Conservation (phyloP, 1,140 invertebrate genomes). For the Apolygus lucorum region DNA sequence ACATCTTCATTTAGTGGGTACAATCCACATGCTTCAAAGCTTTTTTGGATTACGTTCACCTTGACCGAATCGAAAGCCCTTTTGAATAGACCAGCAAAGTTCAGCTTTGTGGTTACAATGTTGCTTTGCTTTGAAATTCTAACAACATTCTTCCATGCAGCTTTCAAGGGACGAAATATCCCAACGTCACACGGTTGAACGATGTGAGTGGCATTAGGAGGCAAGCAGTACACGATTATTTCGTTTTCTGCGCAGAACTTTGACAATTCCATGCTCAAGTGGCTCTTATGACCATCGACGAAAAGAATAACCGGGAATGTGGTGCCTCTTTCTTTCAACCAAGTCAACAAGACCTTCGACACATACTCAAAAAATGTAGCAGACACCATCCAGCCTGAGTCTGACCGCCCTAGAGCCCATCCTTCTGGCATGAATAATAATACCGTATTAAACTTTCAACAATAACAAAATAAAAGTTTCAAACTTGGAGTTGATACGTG, state of each 20-base stretch:
- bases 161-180: slow-evolving; percentile 38
- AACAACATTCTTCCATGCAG: no score
- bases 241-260: slow-evolving; percentile 39
- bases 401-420: slow-evolving; percentile 32
- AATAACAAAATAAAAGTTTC: no score
- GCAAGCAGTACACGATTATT: slow-evolving; percentile 39
- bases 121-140: background rate
- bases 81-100: slow-evolving; percentile 3
- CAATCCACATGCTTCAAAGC: no score
- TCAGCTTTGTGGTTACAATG: background rate
- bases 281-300: slow-evolving; percentile 40
- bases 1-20: no score
- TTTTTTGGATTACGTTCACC: no score
- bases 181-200: no score
- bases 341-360: slow-evolving; percentile 35
- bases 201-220: slow-evolving; percentile 41
- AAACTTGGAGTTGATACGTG: no score
- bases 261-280: slow-evolving; percentile 36
- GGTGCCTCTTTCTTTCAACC: slow-evolving; percentile 36
- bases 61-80: background rate
- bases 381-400: slow-evolving; percentile 37
- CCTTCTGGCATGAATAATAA: slow-evolving; percentile 31
- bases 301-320: slow-evolving; percentile 38
- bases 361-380: slow-evolving; percentile 37
- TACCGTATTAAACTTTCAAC: no score